These are phyloP conservation scores for Pseudochromis fuscus DNA, from an alignment of 2,797 vertebrate species.

Conservation along the genomic window DNA sequence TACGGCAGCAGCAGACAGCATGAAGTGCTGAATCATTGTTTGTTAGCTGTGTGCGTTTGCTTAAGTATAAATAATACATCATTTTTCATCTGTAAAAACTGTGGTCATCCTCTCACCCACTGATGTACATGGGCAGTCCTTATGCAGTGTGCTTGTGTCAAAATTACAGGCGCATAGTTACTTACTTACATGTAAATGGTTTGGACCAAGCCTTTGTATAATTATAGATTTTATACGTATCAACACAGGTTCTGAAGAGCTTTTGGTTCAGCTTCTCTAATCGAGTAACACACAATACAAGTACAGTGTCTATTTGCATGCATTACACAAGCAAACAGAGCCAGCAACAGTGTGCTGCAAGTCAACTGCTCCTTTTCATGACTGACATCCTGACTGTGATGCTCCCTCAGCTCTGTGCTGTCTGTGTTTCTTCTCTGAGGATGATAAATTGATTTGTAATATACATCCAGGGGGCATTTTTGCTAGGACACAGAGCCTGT, in stretches of 20 bases:
- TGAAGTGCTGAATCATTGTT: neutral
- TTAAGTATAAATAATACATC: neutral
- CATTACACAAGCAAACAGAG: neutral
- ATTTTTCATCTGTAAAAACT: neutral
- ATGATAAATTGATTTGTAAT: conserved; percentile 43
- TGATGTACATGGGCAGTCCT: neutral
- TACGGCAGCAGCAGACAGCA: neutral
- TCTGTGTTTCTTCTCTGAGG: conserved; percentile 31
- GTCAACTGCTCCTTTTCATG: neutral
- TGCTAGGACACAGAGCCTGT: conserved; percentile 21
- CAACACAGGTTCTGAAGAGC: conserved; percentile 14
- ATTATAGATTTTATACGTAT: conserved; percentile 32
- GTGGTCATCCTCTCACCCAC: neutral
- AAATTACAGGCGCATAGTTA: conserved; percentile 11
- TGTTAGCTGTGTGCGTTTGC: neutral
- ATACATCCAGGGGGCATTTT: conserved; percentile 11
- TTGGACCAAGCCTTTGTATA: neutral
- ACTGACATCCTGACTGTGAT: conserved; percentile 6
- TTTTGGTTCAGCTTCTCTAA: conserved; percentile 6
- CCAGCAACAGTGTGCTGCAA: neutral
- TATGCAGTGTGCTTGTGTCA: neutral
- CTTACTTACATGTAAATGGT: conserved; percentile 25
- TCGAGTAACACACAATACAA: neutral
- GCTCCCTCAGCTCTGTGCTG: conserved; percentile 19
- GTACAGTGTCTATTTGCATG: neutral